phyloP scores from a whole-genome alignment of 35 echinoderm and acorn worm species.

The Heliocidaris tuberculata region DNA sequence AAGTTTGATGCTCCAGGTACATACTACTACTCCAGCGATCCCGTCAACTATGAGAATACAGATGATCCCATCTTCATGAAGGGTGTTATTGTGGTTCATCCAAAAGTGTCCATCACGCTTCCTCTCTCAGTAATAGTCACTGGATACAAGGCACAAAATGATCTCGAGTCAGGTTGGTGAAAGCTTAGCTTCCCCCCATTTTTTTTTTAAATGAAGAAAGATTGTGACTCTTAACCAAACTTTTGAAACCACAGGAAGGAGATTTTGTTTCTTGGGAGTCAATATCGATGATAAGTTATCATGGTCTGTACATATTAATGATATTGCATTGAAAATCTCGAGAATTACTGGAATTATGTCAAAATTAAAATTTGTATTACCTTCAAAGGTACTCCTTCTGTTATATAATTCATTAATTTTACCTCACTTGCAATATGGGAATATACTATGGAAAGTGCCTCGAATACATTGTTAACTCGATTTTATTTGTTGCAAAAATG shows the following conservation, averaged over 20 bases:
- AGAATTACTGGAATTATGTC: too few species aligned
- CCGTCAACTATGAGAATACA: constrained; percentile 43
- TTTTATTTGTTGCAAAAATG: too few species aligned
- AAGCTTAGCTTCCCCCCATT: neutral
- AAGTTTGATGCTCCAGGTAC: constrained; percentile 62
- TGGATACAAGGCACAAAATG: constrained; percentile 58
- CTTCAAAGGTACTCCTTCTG: too few species aligned
- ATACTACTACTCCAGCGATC: constrained; percentile 83
- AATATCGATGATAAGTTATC: too few species aligned
- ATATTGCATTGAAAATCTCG: too few species aligned
- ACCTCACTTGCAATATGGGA: too few species aligned
- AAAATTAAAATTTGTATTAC: too few species aligned
- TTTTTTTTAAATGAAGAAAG: neutral
- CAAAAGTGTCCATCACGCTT: neutral
- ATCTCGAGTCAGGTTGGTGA: constrained; percentile 47
- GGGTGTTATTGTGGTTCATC: constrained; percentile 54
- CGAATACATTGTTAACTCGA: too few species aligned
- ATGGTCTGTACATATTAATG: too few species aligned
- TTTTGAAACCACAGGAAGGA: neutral
- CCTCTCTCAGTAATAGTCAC: constrained; percentile 27
- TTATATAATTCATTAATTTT: too few species aligned
- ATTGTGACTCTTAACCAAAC: neutral
- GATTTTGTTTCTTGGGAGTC: neutral
- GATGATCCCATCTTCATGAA: constrained; percentile 57
- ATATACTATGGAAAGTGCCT: too few species aligned